Percentiles rank a stretch among this genome's conserved stretches.
Evolutionary conservation across 2,888 invertebrate genomes (phyloP).

Genomic region (Lasioglossum malachurum): DNA sequence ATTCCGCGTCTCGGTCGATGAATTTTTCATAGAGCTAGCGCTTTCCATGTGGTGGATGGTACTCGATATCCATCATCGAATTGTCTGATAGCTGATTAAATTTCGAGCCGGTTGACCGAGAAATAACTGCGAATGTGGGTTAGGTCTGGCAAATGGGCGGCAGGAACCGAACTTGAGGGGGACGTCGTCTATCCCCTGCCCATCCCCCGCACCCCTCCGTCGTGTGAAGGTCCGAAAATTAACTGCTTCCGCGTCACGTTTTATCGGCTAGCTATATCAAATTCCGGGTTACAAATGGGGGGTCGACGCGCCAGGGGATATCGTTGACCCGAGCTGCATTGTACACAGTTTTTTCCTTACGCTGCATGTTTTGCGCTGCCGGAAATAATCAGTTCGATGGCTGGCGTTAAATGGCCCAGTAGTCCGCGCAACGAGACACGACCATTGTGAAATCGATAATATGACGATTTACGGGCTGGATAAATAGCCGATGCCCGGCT

Average conservation of each 20-base stretch:
- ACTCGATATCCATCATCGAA: constrained; percentile 24
- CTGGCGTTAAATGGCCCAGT: constrained; percentile 17
- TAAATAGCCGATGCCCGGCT: background rate
- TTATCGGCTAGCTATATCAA: constrained; percentile 33
- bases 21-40: constrained; percentile 33
- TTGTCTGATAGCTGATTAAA: constrained; percentile 31
- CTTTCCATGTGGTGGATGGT: background rate
- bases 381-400: constrained; percentile 46
- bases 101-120: constrained; percentile 12
- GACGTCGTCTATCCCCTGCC: background rate
- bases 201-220: background rate
- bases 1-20: constrained; percentile 26
- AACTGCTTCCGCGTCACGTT: constrained; percentile 34
- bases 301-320: constrained; percentile 5
- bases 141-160: constrained; percentile 2
- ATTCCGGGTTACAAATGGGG: constrained; percentile 30
- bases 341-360: constrained; percentile 35
- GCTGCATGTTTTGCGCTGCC: constrained; percentile 13
- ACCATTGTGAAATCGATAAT: constrained; percentile 31
- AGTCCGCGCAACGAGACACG: constrained; percentile 8
- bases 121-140: constrained; percentile 14
- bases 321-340: background rate
- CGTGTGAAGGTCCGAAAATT: constrained; percentile 22
- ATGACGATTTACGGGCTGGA: constrained; percentile 16
- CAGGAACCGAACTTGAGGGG: background rate